Percentiles rank a stretch among this genome's conserved stretches.
Conservation (phyloP, 1,140 invertebrate genomes). For the Lycorma delicatula region DNA sequence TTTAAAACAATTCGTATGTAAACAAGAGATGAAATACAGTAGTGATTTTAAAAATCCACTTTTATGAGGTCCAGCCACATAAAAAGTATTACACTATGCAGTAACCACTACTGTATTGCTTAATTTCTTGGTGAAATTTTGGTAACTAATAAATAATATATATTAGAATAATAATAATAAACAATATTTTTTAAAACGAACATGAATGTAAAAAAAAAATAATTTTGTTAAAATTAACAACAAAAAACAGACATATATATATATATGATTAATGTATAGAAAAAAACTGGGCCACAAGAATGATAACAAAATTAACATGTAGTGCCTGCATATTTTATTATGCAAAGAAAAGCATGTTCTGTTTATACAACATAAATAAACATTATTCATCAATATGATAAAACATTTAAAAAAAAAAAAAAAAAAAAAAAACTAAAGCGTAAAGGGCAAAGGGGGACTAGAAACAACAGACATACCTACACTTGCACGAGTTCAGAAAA, state of each 20-base stretch:
- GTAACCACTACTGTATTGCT: constrained; percentile 1
- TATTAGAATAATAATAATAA: background rate
- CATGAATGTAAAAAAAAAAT: background rate
- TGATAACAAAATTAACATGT: constrained; percentile 8
- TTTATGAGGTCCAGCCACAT: background rate
- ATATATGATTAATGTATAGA: background rate
- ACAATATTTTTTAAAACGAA: background rate
- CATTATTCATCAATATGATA: too few relatives aligned
- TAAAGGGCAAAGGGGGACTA: constrained; percentile 13
- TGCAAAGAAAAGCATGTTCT: constrained; percentile 13
- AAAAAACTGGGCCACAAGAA: background rate
- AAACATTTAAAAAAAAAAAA: constrained; percentile 7
- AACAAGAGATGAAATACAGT: background rate
- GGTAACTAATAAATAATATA: constrained; percentile 13
- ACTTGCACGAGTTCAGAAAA: constrained; percentile 5
- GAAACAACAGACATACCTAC: constrained; percentile 12
- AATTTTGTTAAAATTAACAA: constrained; percentile 8
- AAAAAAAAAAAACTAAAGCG: constrained; percentile 5
- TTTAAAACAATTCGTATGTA: background rate
- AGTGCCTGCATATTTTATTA: constrained; percentile 6
- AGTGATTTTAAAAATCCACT: background rate
- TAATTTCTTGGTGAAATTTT: constrained; percentile 15
- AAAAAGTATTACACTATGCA: background rate
- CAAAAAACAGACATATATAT: background rate
- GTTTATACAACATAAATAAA: constrained; percentile 11